Conservation (phyloP, 1,140 invertebrate species). For the Drosophila burlai region DNA sequence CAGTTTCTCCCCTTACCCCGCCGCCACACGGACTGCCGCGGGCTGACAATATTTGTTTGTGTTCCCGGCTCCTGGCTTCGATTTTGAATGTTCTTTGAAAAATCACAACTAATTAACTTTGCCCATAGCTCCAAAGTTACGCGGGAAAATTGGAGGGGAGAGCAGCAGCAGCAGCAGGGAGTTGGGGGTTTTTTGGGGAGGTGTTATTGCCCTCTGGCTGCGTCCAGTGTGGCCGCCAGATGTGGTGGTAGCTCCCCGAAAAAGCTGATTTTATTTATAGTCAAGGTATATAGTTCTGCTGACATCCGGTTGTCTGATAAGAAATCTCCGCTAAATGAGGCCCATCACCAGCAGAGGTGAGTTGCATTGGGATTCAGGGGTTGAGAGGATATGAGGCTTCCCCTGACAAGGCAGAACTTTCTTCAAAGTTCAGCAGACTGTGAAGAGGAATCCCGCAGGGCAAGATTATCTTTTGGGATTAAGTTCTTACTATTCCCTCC, state of each 20-base stretch:
- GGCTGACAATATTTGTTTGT: slow-evolving; percentile 64
- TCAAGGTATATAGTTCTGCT: slow-evolving; percentile 36
- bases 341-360: slow-evolving; percentile 50
- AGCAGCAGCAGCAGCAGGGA: background rate
- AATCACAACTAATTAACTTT: slow-evolving; percentile 84
- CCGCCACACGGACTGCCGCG: slow-evolving; percentile 17
- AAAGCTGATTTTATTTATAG: slow-evolving; percentile 47
- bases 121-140: slow-evolving; percentile 49
- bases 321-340: slow-evolving; percentile 50
- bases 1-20: background rate
- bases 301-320: slow-evolving; percentile 48
- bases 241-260: slow-evolving; percentile 15
- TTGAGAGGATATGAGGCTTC: background rate
- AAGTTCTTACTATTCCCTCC: background rate
- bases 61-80: slow-evolving; percentile 54
- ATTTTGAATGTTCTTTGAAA: slow-evolving; percentile 82
- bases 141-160: slow-evolving; percentile 6
- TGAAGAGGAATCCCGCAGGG: slow-evolving; percentile 6
- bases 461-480: slow-evolving; percentile 6
- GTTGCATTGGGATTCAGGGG: slow-evolving; percentile 5
- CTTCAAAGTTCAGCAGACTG: slow-evolving; percentile 24
- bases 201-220: slow-evolving; percentile 26
- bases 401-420: slow-evolving; percentile 15
- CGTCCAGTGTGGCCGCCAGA: slow-evolving; percentile 27
- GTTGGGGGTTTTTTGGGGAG: slow-evolving; percentile 11